A percentile compares a stretch with the other conserved stretches of the same genome.
Conservation (phyloP, 1,140 invertebrate genomes). For the Tetramorium simillimum region DNA sequence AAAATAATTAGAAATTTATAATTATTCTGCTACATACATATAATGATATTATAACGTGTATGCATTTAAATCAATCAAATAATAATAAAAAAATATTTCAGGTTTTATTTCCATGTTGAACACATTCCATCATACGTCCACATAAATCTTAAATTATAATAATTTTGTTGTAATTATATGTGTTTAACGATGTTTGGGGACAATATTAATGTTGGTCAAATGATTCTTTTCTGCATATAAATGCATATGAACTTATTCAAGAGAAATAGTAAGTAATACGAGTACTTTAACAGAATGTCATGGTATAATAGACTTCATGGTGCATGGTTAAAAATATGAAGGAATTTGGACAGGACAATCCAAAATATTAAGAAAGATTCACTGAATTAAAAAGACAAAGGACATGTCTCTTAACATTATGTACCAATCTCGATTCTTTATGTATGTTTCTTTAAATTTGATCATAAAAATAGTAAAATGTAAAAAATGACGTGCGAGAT, state of each 20-base stretch:
- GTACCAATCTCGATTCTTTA: conserved; percentile 22
- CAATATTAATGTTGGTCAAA: neutral
- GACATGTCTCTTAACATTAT: conserved; percentile 7
- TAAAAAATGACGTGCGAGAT: neutral
- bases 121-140: neutral
- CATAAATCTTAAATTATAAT: conserved; percentile 24
- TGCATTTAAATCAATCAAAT: conserved; percentile 6
- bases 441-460: neutral
- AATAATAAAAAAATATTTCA: neutral
- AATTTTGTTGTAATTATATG: neutral
- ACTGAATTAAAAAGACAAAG: conserved; percentile 1
- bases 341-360: neutral
- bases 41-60: neutral
- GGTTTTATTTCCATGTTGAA: neutral
- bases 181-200: neutral
- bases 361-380: conserved; percentile 5
- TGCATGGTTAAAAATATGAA: conserved; percentile 1
- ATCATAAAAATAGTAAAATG: conserved; percentile 2
- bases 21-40: neutral
- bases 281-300: neutral
- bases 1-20: conserved; percentile 4
- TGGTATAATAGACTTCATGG: conserved; percentile 1
- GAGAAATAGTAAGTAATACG: neutral
- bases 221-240: neutral
- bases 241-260: conserved; percentile 19